Percentiles rank a stretch among this genome's conserved stretches.
Conservation (phyloP, 2,888 invertebrate genomes). For the Heliconius erato region DNA sequence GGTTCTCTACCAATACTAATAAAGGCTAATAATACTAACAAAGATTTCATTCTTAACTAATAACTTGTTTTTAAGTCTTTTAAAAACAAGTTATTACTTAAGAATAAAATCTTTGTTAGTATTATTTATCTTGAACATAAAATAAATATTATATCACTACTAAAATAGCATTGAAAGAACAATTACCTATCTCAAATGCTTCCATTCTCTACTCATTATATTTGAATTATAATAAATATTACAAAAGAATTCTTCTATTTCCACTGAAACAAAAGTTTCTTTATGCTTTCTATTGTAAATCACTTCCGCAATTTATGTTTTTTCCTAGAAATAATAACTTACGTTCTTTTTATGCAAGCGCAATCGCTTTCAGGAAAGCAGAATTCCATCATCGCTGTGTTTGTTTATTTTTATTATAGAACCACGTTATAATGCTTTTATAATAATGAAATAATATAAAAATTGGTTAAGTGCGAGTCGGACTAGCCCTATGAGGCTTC, state of each 20-base stretch:
- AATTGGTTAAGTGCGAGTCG: background rate
- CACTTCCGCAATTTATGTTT: slow-evolving; percentile 29
- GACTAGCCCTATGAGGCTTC: background rate
- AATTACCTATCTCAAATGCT: background rate
- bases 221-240: background rate
- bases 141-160: background rate
- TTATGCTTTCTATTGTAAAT: slow-evolving; percentile 29
- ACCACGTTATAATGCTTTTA: background rate
- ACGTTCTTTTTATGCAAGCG: slow-evolving; percentile 19
- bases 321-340: slow-evolving; percentile 31
- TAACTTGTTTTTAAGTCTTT: too few species aligned
- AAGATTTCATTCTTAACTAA: background rate
- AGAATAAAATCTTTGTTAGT: too few species aligned
- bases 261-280: slow-evolving; percentile 20
- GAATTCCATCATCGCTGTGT: slow-evolving; percentile 10
- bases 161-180: background rate
- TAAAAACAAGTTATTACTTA: too few species aligned
- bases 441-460: slow-evolving; percentile 4
- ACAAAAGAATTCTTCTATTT: background rate
- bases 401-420: slow-evolving; percentile 18
- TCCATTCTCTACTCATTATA: background rate
- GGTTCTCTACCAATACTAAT: too few species aligned
- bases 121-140: background rate
- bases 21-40: too few species aligned
- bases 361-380: slow-evolving; percentile 16